phyloP scores from a whole-genome alignment of 2,113 vertebrate species.

The Barnardius zonarius region DNA sequence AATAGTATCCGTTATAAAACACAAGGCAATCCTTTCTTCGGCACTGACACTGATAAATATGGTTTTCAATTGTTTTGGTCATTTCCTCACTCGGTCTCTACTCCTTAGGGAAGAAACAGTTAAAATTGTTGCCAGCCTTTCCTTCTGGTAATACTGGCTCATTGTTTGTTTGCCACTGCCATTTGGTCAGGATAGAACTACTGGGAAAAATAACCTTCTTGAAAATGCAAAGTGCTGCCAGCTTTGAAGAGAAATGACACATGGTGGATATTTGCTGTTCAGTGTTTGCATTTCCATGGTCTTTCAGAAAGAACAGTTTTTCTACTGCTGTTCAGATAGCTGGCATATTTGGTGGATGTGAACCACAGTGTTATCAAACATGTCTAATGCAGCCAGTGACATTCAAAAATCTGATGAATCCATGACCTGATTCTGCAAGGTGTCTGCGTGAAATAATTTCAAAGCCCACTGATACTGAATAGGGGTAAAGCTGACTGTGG shows the following conservation, averaged over 20 bases:
- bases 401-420: slow-evolving; percentile 32
- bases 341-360: background rate
- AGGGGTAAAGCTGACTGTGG: background rate
- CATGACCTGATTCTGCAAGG: background rate
- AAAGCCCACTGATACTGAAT: background rate
- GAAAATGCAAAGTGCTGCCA: slow-evolving; percentile 41
- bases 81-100: slow-evolving; percentile 12
- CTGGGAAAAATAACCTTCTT: slow-evolving; percentile 48
- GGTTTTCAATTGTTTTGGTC: slow-evolving; percentile 6
- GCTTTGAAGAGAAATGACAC: slow-evolving; percentile 20
- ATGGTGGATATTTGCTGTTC: background rate
- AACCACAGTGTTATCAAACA: background rate
- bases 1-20: slow-evolving; percentile 22
- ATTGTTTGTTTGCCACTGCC: slow-evolving; percentile 31
- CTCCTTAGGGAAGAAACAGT: slow-evolving; percentile 5
- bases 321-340: background rate
- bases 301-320: background rate
- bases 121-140: slow-evolving; percentile 36
- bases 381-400: slow-evolving; percentile 12
- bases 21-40: slow-evolving; percentile 18
- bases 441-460: background rate
- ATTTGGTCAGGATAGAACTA: slow-evolving; percentile 51
- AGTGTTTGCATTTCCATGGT: slow-evolving; percentile 21
- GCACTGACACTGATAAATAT: slow-evolving; percentile 20
- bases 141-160: slow-evolving; percentile 9